Evolutionary conservation across 2,797 vertebrate species (phyloP), one percentile per base, ranked within the genome.

Genomic region (Lacerta viridis): DNA sequence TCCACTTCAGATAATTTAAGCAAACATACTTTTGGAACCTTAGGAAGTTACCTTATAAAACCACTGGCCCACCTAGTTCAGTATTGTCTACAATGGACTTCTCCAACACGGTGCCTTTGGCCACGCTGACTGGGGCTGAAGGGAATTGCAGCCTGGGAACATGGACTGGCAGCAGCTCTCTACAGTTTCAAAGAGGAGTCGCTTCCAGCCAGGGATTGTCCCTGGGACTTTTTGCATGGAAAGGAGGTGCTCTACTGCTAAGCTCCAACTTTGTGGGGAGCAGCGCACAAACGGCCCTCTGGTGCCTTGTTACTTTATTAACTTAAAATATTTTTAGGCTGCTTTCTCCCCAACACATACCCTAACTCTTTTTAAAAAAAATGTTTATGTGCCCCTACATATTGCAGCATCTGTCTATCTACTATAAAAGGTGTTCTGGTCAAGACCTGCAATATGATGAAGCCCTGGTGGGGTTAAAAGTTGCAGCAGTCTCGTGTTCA

Each of bases 401-500:
- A 39, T 55, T 46, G 64, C 36, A 74, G 20, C 27, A 79, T 59
- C 61, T 81, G 13, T 9, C 50, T 55, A 55, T 3, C 50, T 50
- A 50, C 80, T 41, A 61, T 29, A 11, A 84, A 59, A 64, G 39
- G 20, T 29, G 18, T 76, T 83, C 43, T 59, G 77, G 39, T 88
- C 84, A 83, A 80, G 78, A 55, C 74, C 86, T 91, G 84, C 69
- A 88, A 39, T 59, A 88, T 79, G 80, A 50, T 92, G 43, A 80
- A 92, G 50, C 50, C 77, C 84, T 68, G 27, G 77, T 64, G 36
- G 6, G 50, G 66, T 93, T 93, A 92, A 94, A 96, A 90, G 59
- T 83, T 83, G 25, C 74, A 93, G 41, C 90, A 77, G 1, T 0
- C 1, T 76, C 88, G 89, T 88, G 39, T 89, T 93, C 88, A 41